Evolutionary conservation across 2,113 vertebrate genomes (phyloP), one percentile per base, ranked within the genome.

Genomic region (Cinclus mexicanus): DNA sequence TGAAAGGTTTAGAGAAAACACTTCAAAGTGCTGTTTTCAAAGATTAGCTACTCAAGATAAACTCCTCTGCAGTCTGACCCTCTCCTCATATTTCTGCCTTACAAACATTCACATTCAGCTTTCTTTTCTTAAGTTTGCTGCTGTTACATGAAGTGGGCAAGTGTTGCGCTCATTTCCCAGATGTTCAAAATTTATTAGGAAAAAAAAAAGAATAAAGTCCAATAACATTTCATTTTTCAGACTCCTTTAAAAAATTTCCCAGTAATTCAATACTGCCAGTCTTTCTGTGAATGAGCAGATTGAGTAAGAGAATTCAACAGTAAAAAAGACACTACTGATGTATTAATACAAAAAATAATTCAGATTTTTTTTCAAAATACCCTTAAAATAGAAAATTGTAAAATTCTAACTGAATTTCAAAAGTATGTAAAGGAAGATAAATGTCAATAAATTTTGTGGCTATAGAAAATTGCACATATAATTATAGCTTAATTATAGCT

Each of bases 1-100:
- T 95, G 87, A 96, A 93, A 94, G 53, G 42, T 91, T 95, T 95
- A 91, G 50, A 83, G 87, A 94, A 94, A 92, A 93, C 78, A 88
- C 79, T 96, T 97, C 89, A 83, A 97, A 95, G 91, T 81, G 63
- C 59, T 92, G 67, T 92, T 94, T 96, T 93, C 91, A 94, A 92
- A 96, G 94, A 90, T 39, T 25, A 79, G 25, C 42, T 87, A 69
- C 84, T 96, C 92, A 93, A 91, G 91, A 93, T 90, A 92, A 95
- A 93, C 74, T 90, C 35, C 24, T 37, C 82, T 87, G 44, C 29
- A 60, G 39, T 59, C 55, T 87, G 68, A 93, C 75, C 77, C 76
- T 85, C 64, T 94, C 53, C 42, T 91, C 46, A 22, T 69, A 42
- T 65, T 95, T 92, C 50, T 6, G 4, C 41, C 22, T 95, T 74